Evolutionary conservation across 2,113 vertebrate genomes (phyloP), one percentile per base, ranked within the genome.

Genomic region (Silurus asotus): DNA sequence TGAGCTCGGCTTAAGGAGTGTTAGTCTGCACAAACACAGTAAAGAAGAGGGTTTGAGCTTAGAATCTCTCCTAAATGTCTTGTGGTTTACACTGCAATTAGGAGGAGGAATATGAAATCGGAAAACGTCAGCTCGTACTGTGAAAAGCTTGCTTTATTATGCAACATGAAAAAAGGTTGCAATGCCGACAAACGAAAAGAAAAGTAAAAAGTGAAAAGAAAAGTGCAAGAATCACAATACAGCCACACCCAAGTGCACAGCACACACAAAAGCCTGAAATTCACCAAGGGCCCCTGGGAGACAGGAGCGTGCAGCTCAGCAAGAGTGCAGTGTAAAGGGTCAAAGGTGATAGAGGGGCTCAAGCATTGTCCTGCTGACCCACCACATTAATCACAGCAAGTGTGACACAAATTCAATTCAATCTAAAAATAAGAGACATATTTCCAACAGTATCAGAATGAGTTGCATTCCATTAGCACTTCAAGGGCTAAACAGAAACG

Each of bases 331-430:
- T 62, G 49, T 55, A n/a, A n/a, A 25, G 59, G 86, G 64, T 87
- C 86, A 86, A 80, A 86, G 84, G 84, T 87, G 80, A 87, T 37
- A 20, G 49, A 77, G 48, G 70, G 82, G 53, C 48, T 55, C 23
- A 61, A 45, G 61, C 4, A 49, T 79, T 37, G 19, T 3, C 82
- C 28, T 10, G 45, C 65, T 37, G 20, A 67, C 17, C 58, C n/a
- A 20, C 56, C 8, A 25, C 48, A 89, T 87, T 56, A 10, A 85
- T 87, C 88, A 79, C 85, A 15, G 3, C 64, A 87, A 82, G 55
- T 5, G 49, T 59, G 74, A 87, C 9, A 9, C 8, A 48, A 87
- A 55, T 51, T 77, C 62, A 64, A 23, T 4, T 49, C n/a, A 85
- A 85, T 82, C 65, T 25, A 8, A 80, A 83, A 75, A 74, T 1